Base-by-base conservation (phyloP, 2,113 vertebrate genomes). In the Ailurus styani region DNA sequence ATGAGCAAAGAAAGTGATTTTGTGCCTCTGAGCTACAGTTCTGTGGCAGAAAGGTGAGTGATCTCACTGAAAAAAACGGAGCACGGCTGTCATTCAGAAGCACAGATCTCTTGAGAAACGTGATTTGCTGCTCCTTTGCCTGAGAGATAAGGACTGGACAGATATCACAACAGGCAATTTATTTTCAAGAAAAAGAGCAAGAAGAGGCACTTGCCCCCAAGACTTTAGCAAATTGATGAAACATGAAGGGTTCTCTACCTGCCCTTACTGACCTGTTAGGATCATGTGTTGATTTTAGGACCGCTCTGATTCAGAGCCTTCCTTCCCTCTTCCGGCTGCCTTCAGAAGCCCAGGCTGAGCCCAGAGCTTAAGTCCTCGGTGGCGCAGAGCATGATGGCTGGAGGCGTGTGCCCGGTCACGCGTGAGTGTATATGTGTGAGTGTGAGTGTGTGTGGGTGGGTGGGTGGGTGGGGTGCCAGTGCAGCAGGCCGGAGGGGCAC, bases 211-310 rank as follows among this genome's bases (percentile, higher is more conserved):
- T 20, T 25, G 50, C 37, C 47, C 29, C 4, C 15, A 15, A 10
- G 20, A 52, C 37, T 34, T 50, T 1, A 40, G 91, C 45, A 60
- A 37, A 40, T 29, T 17, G 31, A 7, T 0, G 1, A 8, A 37
- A 6, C 6, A 17, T 5, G 29, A 47, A 42, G n/a, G 1, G 7
- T 2, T 11, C 3, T 12, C 57, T 31, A 29, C 14, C 66, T 8
- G 4, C 42, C 27, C 79, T 91, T 1, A 1, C 5, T 9, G 15
- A 62, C 42, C 47, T 31, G 7, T 20, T 42, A 21, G 0, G 11
- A 7, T 4, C 18, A 47, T 4, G 23, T 47, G 29, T 40, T 13
- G 34, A 18, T 27, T 29, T 25, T 34, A 21, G 89, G 79, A 20
- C 9, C 25, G 2, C 50, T 21, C 31, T 50, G 34, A n/a, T 34